phyloP scores from a whole-genome alignment of 1,140 invertebrate genomes.

The Aphidius gifuensis region DNA sequence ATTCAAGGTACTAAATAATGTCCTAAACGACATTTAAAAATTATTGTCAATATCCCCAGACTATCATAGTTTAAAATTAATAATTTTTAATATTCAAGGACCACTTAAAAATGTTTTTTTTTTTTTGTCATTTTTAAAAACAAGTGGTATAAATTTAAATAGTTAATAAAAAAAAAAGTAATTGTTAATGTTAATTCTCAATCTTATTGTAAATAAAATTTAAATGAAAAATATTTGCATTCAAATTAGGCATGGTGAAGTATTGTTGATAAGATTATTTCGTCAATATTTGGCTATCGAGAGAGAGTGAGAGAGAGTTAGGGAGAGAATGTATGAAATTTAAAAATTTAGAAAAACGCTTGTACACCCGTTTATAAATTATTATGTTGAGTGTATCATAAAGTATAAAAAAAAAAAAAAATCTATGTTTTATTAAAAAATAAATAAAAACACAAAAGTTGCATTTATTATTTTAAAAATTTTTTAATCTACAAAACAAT shows the following conservation, averaged over 20 bases:
- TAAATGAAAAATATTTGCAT: conserved; percentile 36
- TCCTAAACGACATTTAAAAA: conserved; percentile 9
- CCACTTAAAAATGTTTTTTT: conserved; percentile 31
- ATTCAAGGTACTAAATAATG: conserved; percentile 31
- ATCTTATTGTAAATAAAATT: conserved; percentile 42
- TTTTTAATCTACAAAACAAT: background rate
- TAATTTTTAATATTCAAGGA: conserved; percentile 42
- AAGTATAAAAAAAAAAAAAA: conserved; percentile 41
- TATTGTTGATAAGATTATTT: conserved; percentile 37
- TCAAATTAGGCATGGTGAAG: conserved; percentile 15
- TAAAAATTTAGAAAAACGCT: conserved; percentile 28
- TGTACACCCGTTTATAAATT: conserved; percentile 28
- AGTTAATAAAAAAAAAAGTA: conserved; percentile 21
- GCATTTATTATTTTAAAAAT: background rate
- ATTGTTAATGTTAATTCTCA: conserved; percentile 43
- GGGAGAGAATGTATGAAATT: too few relatives aligned
- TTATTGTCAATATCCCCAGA: conserved; percentile 34
- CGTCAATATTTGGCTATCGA: too few relatives aligned
- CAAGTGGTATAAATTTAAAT: conserved; percentile 41
- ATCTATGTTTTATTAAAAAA: conserved; percentile 49
- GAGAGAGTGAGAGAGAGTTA: too few relatives aligned
- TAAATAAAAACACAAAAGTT: background rate
- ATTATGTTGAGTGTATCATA: conserved; percentile 52
- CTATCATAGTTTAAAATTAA: conserved; percentile 36
- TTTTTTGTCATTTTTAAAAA: too few relatives aligned